Evolutionary conservation across 2,113 vertebrate species (phyloP), one percentile per base, ranked within the genome.

Genomic region (Seriola aureovittata): DNA sequence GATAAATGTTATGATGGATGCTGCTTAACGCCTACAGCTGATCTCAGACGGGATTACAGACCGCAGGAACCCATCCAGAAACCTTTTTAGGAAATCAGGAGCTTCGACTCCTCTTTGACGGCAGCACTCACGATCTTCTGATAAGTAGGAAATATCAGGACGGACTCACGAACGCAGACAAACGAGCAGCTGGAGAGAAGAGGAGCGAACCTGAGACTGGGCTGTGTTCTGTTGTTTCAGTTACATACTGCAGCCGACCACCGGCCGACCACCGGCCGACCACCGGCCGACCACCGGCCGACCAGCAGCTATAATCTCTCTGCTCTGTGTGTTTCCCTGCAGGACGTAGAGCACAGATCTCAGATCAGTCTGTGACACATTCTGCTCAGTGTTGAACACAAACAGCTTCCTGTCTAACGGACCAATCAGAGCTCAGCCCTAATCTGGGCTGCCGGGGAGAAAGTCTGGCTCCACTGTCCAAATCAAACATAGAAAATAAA

Each of bases 61-160:
- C 44, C 8, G 40, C 40, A 42, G 40, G 40, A 42, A 42, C 40
- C 40, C 8, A 9, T n/a, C 13, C 13, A 46, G 67, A 9, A 80
- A 36, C 69, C 60, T 65, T 72, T 72, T 58, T 57, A 65, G 78
- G 69, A 58, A 25, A 36, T 71, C 46, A 48, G 19, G 36, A 7
- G 29, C 34, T 38, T 14, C 10, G 40, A 42, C 6, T 42, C 5
- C 5, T 38, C 38, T 38, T 8, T 7, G 38, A 38, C 38, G 8
- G 40, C 40, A 42, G 40, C 40, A 9, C 8, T 42, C 40, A 1
- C 6, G 40, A 42, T 42, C 3, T 2, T 42, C 40, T 42, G 40
- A 42, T 42, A 2, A 36, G 34, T 4, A 5, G 34, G 34, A 36
- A 10, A 42, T 9, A 42, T 42, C 40, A 42, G 7, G 40, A 42